phyloP scores from a whole-genome alignment of 2,888 invertebrate species.

The Melinaea marsaeus region DNA sequence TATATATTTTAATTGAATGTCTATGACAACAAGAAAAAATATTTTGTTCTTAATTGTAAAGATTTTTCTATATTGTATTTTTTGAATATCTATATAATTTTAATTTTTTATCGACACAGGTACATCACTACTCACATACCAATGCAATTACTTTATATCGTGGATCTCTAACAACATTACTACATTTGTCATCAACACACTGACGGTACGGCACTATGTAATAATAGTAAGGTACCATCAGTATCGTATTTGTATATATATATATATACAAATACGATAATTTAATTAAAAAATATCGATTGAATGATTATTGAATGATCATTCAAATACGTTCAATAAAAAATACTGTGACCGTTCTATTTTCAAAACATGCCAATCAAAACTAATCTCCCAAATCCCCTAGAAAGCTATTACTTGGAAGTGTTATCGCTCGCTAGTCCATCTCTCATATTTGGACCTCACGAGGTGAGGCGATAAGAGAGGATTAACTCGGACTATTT shows the following conservation, averaged over 20 bases:
- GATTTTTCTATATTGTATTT: background rate
- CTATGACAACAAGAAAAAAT: background rate
- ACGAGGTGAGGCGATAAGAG: constrained; percentile 71
- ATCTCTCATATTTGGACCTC: constrained; percentile 76
- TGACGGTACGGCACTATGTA: constrained; percentile 21
- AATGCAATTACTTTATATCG: constrained; percentile 69
- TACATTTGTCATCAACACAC: constrained; percentile 64
- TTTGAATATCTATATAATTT: background rate
- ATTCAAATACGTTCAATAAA: background rate
- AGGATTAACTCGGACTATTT: constrained; percentile 75
- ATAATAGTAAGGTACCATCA: too few species aligned
- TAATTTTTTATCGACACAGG: constrained; percentile 33
- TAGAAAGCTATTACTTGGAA: constrained; percentile 65
- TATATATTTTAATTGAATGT: background rate
- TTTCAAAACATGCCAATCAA: constrained; percentile 34
- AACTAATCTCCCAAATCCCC: constrained; percentile 35
- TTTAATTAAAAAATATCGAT: background rate
- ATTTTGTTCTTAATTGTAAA: background rate
- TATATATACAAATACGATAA: background rate
- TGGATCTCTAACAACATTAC: constrained; percentile 55
- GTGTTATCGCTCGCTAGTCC: constrained; percentile 66
- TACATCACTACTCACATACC: constrained; percentile 53
- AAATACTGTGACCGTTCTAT: constrained; percentile 11
- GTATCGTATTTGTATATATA: background rate
- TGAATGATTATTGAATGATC: background rate